phyloP scores from a whole-genome alignment of 2,113 vertebrate species.

The Crotalus viridis region DNA sequence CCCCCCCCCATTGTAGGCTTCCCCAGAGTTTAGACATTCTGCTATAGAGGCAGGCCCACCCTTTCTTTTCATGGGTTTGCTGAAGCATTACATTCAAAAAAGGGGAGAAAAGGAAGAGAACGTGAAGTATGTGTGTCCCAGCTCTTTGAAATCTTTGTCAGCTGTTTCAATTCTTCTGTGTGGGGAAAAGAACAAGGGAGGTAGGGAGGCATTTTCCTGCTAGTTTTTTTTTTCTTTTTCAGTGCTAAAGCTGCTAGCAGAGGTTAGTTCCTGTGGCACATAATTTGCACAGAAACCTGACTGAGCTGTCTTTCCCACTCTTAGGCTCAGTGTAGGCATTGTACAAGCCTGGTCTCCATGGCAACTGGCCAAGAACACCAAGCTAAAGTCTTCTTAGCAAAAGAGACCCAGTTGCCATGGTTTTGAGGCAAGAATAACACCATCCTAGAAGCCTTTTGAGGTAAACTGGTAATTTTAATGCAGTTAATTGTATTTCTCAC shows the following conservation, averaged over 20 bases:
- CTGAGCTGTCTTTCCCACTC: slow-evolving; percentile 20
- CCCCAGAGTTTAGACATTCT: background rate
- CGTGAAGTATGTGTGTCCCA: slow-evolving; percentile 26
- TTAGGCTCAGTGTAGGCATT: slow-evolving; percentile 32
- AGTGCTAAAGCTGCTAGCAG: slow-evolving; percentile 30
- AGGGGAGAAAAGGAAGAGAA: background rate
- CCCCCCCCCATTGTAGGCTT: background rate
- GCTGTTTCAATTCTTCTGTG: slow-evolving; percentile 26
- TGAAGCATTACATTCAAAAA: slow-evolving; percentile 39
- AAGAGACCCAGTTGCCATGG: slow-evolving; percentile 17
- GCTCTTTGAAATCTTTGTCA: slow-evolving; percentile 33
- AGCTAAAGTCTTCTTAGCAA: slow-evolving; percentile 18
- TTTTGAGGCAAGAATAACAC: slow-evolving; percentile 22
- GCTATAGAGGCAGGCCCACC: background rate
- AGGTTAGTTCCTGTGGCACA: slow-evolving; percentile 11
- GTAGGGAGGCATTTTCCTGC: background rate
- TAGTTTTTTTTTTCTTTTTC: background rate
- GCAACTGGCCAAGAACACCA: slow-evolving; percentile 13
- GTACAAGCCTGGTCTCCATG: background rate
- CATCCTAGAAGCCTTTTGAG: background rate
- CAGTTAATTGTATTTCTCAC: accelerated
- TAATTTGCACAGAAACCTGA: slow-evolving; percentile 27
- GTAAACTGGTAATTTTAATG: slow-evolving; percentile 15
- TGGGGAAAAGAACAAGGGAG: background rate
- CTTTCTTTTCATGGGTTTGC: slow-evolving; percentile 2